A percentile compares a stretch with the other conserved stretches of the same genome.
These are phyloP conservation scores for Lasioglossum figueresi DNA, from an alignment of 2,888 invertebrate genomes.

Conservation along the genomic window DNA sequence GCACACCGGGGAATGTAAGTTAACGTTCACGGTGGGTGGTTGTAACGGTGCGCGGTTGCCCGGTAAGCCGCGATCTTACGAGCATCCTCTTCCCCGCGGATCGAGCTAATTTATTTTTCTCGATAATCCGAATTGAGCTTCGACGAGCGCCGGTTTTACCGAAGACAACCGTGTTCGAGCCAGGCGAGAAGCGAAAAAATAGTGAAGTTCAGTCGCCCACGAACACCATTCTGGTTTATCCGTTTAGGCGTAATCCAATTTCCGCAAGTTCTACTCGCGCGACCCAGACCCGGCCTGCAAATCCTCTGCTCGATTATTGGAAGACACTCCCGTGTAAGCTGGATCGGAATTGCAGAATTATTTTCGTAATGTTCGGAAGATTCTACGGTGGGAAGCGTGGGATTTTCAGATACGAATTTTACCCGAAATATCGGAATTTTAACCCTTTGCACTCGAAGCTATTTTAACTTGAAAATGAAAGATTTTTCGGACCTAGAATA, in stretches of 20 bases:
- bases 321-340: not conserved
- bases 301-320: not conserved
- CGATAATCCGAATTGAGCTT: not conserved
- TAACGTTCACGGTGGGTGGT: constrained; percentile 50
- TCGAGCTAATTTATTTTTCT: not conserved
- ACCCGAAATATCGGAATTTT: too few species aligned
- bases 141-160: not conserved
- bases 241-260: constrained; percentile 12
- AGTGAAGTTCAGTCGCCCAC: not conserved
- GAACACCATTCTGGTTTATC: constrained; percentile 5
- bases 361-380: not conserved
- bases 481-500: too few species aligned
- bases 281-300: not conserved
- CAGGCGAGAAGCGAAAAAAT: not conserved
- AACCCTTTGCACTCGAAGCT: too few species aligned
- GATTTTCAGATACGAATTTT: not conserved
- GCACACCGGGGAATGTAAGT: constrained; percentile 19
- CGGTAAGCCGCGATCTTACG: constrained; percentile 37
- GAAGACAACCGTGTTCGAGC: not conserved
- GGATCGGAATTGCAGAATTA: not conserved
- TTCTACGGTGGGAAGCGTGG: not conserved
- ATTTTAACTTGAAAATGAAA: too few species aligned
- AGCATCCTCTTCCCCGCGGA: not conserved
- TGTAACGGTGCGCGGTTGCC: constrained; percentile 39
- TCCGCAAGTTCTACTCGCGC: constrained; percentile 11